Conservation (phyloP, 2,113 vertebrate genomes). For the Halichoerus grypus region DNA sequence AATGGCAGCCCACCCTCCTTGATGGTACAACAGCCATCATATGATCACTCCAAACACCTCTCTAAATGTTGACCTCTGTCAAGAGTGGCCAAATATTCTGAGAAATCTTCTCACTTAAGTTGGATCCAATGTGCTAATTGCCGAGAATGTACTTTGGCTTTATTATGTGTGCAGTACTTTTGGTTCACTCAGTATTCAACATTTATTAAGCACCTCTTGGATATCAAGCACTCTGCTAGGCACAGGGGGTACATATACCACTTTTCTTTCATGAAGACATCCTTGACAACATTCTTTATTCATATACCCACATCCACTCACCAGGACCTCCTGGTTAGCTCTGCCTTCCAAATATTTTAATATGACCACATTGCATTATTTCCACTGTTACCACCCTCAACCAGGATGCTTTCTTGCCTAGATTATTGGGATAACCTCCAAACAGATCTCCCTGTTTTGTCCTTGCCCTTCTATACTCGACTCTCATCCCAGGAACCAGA, state of each 20-base stretch:
- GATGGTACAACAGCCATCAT: fast-evolving
- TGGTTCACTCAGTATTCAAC: background rate
- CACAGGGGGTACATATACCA: background rate
- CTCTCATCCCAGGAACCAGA: background rate
- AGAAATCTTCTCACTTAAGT: background rate
- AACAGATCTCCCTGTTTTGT: background rate
- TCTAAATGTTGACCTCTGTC: background rate
- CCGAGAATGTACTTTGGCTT: background rate
- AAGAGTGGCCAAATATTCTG: background rate
- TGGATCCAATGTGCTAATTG: background rate
- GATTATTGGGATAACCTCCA: background rate
- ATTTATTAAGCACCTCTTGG: background rate
- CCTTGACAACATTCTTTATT: background rate
- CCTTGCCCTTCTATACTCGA: background rate
- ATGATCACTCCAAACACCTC: background rate
- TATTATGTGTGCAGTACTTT: background rate
- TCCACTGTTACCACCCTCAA: too few species aligned
- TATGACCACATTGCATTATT: background rate
- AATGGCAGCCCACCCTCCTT: background rate
- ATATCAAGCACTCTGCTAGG: background rate
- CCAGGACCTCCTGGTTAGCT: background rate
- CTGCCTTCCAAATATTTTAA: background rate
- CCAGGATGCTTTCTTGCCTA: background rate
- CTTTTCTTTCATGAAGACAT: background rate
- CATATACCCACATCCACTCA: background rate